phyloP scores from a whole-genome alignment of 2,113 vertebrate genomes.

The Macrotis lagotis region DNA sequence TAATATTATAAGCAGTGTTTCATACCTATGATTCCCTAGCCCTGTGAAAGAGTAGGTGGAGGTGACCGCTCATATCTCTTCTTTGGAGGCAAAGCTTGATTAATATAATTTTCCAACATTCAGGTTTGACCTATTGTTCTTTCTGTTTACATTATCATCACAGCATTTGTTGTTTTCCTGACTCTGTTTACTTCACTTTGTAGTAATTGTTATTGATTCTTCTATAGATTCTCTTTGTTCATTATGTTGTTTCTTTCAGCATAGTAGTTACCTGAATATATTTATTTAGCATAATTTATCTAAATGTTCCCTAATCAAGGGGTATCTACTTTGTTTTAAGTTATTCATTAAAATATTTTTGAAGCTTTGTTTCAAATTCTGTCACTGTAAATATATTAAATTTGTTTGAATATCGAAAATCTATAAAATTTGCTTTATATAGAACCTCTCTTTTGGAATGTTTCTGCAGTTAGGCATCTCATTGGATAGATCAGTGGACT shows the following conservation, averaged over 20 bases:
- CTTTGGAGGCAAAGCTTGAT: not conserved
- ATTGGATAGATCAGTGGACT: not conserved
- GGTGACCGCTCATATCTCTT: not conserved
- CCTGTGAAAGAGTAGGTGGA: not conserved
- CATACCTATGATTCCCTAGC: not conserved
- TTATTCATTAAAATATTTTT: not conserved
- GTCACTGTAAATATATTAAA: not conserved
- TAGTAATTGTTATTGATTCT: not conserved
- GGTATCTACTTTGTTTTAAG: not conserved
- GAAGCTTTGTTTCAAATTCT: not conserved
- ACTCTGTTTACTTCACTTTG: not conserved
- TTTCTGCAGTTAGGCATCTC: not conserved
- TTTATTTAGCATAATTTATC: not conserved
- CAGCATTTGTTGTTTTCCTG: not conserved
- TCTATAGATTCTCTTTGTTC: not conserved
- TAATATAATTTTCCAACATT: not conserved
- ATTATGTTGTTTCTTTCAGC: not conserved
- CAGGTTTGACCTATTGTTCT: not conserved
- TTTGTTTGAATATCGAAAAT: not conserved
- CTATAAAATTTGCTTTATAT: not conserved
- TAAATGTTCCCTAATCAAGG: not conserved
- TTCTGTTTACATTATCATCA: not conserved
- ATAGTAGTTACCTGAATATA: not conserved
- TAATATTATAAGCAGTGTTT: not conserved
- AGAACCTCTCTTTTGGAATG: not conserved